These are phyloP conservation scores for Cryptophagus acutangulus DNA, from an alignment of 2,888 invertebrate genomes.

Conservation along the genomic window DNA sequence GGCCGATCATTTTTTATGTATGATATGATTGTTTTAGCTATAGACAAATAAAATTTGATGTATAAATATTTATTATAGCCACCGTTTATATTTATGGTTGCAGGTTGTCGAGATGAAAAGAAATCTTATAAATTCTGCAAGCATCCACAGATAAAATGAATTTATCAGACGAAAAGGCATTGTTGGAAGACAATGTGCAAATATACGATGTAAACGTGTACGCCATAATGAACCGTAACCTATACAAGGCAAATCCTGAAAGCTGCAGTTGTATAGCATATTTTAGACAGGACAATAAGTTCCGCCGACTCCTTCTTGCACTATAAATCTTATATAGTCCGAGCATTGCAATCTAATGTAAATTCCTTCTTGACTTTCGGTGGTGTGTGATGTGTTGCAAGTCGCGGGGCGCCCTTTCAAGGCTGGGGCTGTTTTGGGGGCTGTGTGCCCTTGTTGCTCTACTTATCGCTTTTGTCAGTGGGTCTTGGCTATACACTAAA, in stretches of 20 bases:
- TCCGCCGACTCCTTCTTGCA: too few species aligned
- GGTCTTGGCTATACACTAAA: conserved; percentile 51
- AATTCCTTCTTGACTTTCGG: conserved; percentile 1
- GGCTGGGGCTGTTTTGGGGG: conserved; percentile 49
- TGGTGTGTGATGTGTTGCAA: conserved; percentile 42
- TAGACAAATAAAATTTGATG: too few species aligned
- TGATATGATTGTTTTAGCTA: too few species aligned
- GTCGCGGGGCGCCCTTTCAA: conserved; percentile 44
- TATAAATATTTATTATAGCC: too few species aligned
- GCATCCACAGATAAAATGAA: conserved; percentile 17
- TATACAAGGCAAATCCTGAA: conserved; percentile 17
- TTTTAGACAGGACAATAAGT: conserved; percentile 22
- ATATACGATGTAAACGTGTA: conserved; percentile 26
- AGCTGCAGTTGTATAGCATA: conserved; percentile 16
- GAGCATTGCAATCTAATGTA: conserved; percentile 3
- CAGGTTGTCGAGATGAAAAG: conserved; percentile 7
- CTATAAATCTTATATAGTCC: too few species aligned
- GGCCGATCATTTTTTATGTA: too few species aligned
- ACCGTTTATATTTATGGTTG: conserved; percentile 7
- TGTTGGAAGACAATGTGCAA: conserved; percentile 24
- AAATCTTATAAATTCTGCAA: conserved; percentile 8
- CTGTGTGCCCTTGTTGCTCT: conserved; percentile 47
- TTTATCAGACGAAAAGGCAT: conserved; percentile 15
- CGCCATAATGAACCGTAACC: conserved; percentile 24
- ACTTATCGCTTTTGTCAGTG: conserved; percentile 49